Evolutionary conservation across 2,113 vertebrate species (phyloP).

Genomic region (Chinchilla lanigera): DNA sequence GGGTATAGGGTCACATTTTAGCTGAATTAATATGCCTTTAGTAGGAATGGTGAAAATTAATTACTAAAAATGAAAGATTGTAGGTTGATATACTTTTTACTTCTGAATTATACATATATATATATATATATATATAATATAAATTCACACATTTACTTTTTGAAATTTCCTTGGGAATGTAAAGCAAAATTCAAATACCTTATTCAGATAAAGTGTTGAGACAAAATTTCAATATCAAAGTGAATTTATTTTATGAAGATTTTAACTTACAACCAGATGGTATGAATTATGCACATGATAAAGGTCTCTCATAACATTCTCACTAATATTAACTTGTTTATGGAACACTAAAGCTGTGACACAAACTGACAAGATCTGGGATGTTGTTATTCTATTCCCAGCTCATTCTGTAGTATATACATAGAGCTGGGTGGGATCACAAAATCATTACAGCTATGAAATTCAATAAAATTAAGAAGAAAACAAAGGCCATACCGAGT

Average conservation of each 20-base stretch:
- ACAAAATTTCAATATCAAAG: constrained; percentile 59
- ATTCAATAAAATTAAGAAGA: constrained; percentile 44
- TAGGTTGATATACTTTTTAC: neutral
- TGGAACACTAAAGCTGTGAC: constrained; percentile 23
- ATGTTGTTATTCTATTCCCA: neutral
- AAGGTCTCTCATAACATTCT: constrained; percentile 65
- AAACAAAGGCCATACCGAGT: neutral
- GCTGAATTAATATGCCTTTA: neutral
- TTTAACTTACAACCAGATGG: constrained; percentile 64
- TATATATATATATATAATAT: no score
- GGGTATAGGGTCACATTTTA: neutral
- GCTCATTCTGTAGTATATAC: neutral
- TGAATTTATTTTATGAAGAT: constrained; percentile 45
- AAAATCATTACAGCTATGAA: neutral
- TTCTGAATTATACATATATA: neutral
- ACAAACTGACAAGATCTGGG: constrained; percentile 41
- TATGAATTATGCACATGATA: constrained; percentile 39
- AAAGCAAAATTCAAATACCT: constrained; percentile 54
- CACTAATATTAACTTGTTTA: constrained; percentile 62
- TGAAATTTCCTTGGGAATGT: neutral
- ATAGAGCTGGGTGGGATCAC: neutral
- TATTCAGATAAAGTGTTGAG: constrained; percentile 32
- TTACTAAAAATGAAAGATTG: neutral
- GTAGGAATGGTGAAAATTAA: neutral
- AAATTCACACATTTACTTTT: neutral